Evolutionary conservation across 1,140 invertebrate species (phyloP), one percentile per base, ranked within the genome.

Genomic region (Thaumatotibia leucotreta): DNA sequence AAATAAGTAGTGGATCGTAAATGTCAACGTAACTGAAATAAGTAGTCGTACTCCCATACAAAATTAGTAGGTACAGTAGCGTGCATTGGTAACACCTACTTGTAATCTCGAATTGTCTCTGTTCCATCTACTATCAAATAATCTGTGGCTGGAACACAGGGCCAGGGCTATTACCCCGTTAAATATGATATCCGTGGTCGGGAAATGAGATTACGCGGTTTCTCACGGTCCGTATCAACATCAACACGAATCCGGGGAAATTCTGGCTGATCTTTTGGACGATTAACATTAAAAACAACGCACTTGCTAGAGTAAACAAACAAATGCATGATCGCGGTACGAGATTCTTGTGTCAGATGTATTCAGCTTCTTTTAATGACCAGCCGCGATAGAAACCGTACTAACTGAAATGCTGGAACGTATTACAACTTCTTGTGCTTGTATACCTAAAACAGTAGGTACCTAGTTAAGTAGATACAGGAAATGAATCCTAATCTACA

Each of bases 231-330:
- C 23, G n/a, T 58, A 58, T 58, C 52, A 14, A 27, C 23, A 27
- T 45, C n/a, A n/a, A n/a, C n/a, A n/a, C n/a, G 23, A 10, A 58
- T 58, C 52, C 29, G 52, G 24, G n/a, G 52, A 58, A 58, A 58
- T 31, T 11, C 24, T 58, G 52, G 22, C 33, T 50, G 50, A 58
- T 58, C 27, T 58, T 58, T 27, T 8, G 23, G 23, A 3, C n/a
- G 52, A 58, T 58, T 17, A 58, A n/a, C 3, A 29, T 29, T 29
- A 58, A 54, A 58, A 58, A 58, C 52, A 58, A 17, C 23, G n/a
- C 52, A 52, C 39, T 52, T 52, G 24, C 24, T 58, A 4, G 24
- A 24, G 14, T 29, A 45, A 45, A 20, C 39, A 45, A 45, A 45
- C 14, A 45, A 17, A 17, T 45, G 2, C 17, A 20, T 17, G 39